A percentile compares a stretch with the other conserved stretches of the same genome.
Conservation (phyloP, 1,140 invertebrate genomes). For the Drosophila ogumai region DNA sequence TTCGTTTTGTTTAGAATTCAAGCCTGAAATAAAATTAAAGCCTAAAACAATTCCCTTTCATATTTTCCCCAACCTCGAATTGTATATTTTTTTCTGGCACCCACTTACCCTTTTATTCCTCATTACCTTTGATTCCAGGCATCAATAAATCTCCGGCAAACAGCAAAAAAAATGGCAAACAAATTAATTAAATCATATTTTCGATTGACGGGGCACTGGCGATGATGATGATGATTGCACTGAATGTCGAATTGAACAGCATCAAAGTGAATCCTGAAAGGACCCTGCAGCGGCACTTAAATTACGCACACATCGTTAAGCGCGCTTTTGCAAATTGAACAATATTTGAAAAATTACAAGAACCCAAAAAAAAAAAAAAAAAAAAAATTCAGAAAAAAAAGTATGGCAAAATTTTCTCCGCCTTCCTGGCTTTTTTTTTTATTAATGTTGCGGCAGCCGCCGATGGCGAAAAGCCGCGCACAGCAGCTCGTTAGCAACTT, state of each 20-base stretch:
- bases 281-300: constrained; percentile 73
- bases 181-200: constrained; percentile 81
- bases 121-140: not conserved
- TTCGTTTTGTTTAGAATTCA: too few relatives aligned
- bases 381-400: too few relatives aligned
- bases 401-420: constrained; percentile 44
- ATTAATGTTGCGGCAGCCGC: constrained; percentile 78
- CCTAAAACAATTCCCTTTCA: not conserved
- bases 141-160: constrained; percentile 49
- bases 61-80: not conserved
- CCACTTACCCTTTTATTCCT: not conserved
- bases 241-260: constrained; percentile 46
- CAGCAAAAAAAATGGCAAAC: constrained; percentile 54
- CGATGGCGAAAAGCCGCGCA: constrained; percentile 51
- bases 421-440: constrained; percentile 50
- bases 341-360: constrained; percentile 84
- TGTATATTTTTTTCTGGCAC: not conserved
- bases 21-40: not conserved
- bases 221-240: constrained; percentile 35
- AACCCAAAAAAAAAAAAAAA: constrained; percentile 14
- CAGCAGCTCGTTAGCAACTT: constrained; percentile 81
- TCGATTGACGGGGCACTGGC: constrained; percentile 71
- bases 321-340: constrained; percentile 83
- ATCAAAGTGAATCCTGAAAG: constrained; percentile 78
- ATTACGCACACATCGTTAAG: constrained; percentile 84